A percentile compares a stretch with the other conserved stretches of the same genome.
Conservation (phyloP, 2,113 vertebrate genomes). For the Cepphus grylle region DNA sequence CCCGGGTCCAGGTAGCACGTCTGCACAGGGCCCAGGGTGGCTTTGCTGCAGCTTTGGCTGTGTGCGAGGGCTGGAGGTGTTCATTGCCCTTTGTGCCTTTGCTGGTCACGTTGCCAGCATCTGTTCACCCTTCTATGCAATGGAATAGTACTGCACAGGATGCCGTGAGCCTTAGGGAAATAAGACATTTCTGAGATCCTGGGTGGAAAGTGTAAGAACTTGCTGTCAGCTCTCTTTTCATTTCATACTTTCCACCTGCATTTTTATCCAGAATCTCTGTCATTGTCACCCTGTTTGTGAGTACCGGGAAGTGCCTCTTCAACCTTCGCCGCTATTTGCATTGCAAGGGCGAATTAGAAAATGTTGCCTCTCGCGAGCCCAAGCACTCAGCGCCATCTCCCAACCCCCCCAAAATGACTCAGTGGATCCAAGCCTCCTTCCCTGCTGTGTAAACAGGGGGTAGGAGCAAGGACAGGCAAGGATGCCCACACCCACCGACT, state of each 20-base stretch:
- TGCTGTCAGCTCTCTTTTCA: neutral
- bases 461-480: neutral
- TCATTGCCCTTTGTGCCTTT: neutral
- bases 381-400: neutral
- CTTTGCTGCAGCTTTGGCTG: neutral
- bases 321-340: neutral
- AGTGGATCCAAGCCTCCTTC: neutral
- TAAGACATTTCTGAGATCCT: neutral
- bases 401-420: neutral
- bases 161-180: neutral
- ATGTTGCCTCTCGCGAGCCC: neutral
- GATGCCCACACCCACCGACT: neutral
- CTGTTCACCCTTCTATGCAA: neutral
- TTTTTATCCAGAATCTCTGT: neutral
- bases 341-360: neutral
- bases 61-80: neutral
- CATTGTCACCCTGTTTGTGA: neutral
- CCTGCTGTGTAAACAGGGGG: neutral
- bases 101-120: neutral
- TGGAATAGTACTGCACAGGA: neutral
- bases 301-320: neutral
- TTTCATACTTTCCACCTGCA: neutral
- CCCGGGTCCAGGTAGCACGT: rapidly evolving
- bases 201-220: neutral
- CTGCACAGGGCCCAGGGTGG: neutral